These are phyloP conservation scores for Tragulus kanchil DNA, from an alignment of 2,113 vertebrate genomes.

Conservation along the genomic window DNA sequence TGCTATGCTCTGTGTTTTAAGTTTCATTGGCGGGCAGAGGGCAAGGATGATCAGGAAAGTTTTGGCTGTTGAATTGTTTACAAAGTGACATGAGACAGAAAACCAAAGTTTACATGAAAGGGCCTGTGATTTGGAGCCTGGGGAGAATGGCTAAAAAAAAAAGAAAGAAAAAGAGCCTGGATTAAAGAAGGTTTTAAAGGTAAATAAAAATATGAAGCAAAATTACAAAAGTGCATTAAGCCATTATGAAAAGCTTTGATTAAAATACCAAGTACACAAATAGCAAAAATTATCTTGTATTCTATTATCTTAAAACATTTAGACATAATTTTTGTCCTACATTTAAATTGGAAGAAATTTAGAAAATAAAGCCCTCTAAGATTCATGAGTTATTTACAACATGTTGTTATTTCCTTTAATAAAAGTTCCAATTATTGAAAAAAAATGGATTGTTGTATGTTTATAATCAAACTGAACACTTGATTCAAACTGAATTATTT, in stretches of 20 bases:
- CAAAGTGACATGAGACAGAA: slow-evolving; percentile 11
- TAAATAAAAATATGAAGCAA: slow-evolving; percentile 4
- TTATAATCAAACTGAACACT: background rate
- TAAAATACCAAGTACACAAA: slow-evolving; percentile 1
- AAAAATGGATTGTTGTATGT: background rate
- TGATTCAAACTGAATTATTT: background rate
- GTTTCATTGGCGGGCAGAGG: background rate
- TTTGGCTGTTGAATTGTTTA: background rate
- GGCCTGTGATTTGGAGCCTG: background rate
- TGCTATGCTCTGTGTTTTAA: background rate
- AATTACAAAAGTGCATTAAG: slow-evolving; percentile 16
- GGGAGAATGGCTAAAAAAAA: background rate
- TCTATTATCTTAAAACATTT: background rate
- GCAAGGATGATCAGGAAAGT: background rate
- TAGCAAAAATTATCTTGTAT: background rate
- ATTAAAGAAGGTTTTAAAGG: background rate
- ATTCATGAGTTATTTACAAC: background rate
- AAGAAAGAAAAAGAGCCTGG: background rate
- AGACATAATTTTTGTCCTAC: background rate
- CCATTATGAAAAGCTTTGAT: background rate
- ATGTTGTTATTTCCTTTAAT: background rate
- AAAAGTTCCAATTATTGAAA: background rate
- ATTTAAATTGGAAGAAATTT: background rate
- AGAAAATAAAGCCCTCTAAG: background rate
- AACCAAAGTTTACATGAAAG: background rate